Evolutionary conservation across 2,888 invertebrate species (phyloP).

Genomic region (Capitulum mitella): DNA sequence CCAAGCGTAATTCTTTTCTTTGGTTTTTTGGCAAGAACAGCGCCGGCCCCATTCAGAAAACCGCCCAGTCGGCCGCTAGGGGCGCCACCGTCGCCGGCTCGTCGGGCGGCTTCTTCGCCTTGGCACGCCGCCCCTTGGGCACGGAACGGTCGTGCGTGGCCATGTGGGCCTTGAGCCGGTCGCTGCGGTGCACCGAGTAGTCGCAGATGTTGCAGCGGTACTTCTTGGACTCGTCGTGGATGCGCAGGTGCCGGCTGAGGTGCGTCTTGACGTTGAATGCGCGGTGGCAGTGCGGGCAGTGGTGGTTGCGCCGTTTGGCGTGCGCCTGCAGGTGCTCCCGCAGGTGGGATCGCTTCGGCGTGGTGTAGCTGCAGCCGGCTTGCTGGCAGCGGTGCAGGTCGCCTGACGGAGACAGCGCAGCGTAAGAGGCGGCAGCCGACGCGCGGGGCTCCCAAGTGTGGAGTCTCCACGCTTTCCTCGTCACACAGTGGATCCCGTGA

Average conservation of each 20-base stretch:
- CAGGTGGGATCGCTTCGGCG: slow-evolving; percentile 58
- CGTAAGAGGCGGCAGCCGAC: too few species aligned
- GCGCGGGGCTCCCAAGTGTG: too few species aligned
- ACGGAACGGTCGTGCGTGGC: neutral
- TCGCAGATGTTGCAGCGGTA: slow-evolving; percentile 58
- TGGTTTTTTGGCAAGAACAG: too few species aligned
- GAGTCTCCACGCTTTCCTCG: too few species aligned
- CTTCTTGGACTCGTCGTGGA: slow-evolving; percentile 57
- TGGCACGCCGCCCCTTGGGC: neutral
- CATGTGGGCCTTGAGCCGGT: slow-evolving; percentile 16
- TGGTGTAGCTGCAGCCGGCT: slow-evolving; percentile 55
- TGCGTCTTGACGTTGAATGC: slow-evolving; percentile 62
- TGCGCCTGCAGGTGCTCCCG: slow-evolving; percentile 58
- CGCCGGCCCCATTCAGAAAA: neutral
- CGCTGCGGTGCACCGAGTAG: slow-evolving; percentile 42
- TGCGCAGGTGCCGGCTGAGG: slow-evolving; percentile 57
- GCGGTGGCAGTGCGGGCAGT: slow-evolving; percentile 55
- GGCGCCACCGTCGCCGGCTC: neutral
- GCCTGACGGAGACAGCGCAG: slow-evolving; percentile 44
- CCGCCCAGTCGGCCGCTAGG: neutral
- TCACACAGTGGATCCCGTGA: too few species aligned
- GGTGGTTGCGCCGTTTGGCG: slow-evolving; percentile 50
- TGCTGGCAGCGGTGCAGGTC: slow-evolving; percentile 57
- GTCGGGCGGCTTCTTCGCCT: neutral
- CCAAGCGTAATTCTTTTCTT: too few species aligned